Percentiles rank a stretch among this genome's conserved stretches.
phyloP scores from a whole-genome alignment of 2,797 vertebrate species.

The Meda fulgida region DNA sequence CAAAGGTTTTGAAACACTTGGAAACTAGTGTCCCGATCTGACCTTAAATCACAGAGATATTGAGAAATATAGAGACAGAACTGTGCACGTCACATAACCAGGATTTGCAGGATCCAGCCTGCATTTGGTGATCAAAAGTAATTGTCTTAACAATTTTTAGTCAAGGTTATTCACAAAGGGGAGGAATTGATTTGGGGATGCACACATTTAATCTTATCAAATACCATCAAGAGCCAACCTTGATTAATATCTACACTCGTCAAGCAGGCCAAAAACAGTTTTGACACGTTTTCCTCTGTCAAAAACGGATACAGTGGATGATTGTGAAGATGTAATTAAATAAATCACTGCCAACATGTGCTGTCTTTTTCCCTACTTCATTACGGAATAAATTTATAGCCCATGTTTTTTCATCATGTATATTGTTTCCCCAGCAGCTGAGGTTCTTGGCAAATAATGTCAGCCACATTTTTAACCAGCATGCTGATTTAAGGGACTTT shows the following conservation, averaged over 20 bases:
- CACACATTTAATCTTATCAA: slow-evolving; percentile 51
- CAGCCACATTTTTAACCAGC: slow-evolving; percentile 18
- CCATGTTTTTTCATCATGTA: not conserved
- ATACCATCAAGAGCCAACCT: slow-evolving; percentile 14
- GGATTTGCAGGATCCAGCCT: not conserved
- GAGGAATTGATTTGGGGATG: slow-evolving; percentile 27
- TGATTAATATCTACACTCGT: slow-evolving; percentile 40
- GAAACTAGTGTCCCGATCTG: not conserved
- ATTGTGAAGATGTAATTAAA: not conserved
- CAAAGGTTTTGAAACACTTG: not conserved
- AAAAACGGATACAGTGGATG: not conserved
- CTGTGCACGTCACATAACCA: not conserved
- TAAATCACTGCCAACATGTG: not conserved
- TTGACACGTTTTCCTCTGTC: slow-evolving; percentile 9
- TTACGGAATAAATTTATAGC: not conserved
- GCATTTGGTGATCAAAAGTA: not conserved
- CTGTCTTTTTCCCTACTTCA: not conserved
- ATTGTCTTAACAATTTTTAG: slow-evolving; percentile 23
- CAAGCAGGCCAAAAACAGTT: slow-evolving; percentile 8
- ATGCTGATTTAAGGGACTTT: slow-evolving; percentile 1
- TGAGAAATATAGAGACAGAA: not conserved
- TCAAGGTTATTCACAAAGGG: slow-evolving; percentile 32
- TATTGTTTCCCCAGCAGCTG: not conserved
- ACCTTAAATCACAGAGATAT: not conserved
- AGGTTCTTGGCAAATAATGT: slow-evolving; percentile 6